These are phyloP conservation scores for Perithous albicinctus DNA, from an alignment of 2,888 invertebrate species.

Conservation along the genomic window DNA sequence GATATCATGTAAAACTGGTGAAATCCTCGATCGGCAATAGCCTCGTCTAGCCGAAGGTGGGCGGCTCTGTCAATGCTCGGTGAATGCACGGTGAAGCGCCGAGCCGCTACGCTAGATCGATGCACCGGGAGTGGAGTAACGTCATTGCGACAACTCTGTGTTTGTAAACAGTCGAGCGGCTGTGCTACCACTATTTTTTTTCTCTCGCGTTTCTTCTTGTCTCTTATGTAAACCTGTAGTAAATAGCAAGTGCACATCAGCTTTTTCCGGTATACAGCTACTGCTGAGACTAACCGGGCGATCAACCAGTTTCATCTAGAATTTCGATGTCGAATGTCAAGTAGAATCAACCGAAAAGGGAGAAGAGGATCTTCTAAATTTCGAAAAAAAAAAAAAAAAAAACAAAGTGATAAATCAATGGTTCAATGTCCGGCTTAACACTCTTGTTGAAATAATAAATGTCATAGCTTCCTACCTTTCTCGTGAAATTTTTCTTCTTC, in stretches of 20 bases:
- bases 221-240: constrained; percentile 1
- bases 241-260: constrained; percentile 6
- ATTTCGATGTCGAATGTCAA: background rate
- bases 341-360: background rate
- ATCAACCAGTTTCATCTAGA: background rate
- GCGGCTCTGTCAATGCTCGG: constrained; percentile 43
- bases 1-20: too few relatives aligned
- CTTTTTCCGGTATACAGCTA: background rate
- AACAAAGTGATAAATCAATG: too few relatives aligned
- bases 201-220: constrained; percentile 24
- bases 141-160: constrained; percentile 43
- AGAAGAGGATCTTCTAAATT: background rate
- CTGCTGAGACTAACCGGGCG: background rate
- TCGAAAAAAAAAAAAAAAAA: too few relatives aligned
- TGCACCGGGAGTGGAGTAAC: constrained; percentile 51
- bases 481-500: too few relatives aligned
- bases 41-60: constrained; percentile 35
- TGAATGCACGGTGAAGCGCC: constrained; percentile 60
- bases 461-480: too few relatives aligned
- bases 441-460: too few relatives aligned
- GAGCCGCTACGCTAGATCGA: constrained; percentile 54
- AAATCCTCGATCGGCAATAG: too few relatives aligned
- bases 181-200: constrained; percentile 1
- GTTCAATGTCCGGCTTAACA: too few relatives aligned
- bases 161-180: constrained; percentile 43